A percentile compares a stretch with the other conserved stretches of the same genome.
phyloP scores from a whole-genome alignment of 1,140 invertebrate species.

The Triops cancriformis region DNA sequence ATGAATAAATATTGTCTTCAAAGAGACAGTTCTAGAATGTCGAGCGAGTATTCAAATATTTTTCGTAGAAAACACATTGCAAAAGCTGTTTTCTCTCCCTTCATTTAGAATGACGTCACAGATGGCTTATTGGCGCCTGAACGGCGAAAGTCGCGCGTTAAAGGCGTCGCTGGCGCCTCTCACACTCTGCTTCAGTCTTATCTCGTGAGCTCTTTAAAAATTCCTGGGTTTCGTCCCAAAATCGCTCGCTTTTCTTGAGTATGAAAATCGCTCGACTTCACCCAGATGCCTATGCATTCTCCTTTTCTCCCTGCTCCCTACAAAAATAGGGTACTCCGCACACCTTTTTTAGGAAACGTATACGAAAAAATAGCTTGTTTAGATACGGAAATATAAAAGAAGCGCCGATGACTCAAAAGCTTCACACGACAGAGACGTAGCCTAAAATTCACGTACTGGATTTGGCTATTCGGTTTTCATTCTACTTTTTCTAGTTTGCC shows the following conservation, averaged over 20 bases:
- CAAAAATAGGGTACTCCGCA: not conserved
- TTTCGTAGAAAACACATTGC: not conserved
- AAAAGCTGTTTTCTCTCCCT: not conserved
- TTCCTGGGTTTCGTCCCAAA: constrained; percentile 12
- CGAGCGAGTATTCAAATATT: too few species aligned
- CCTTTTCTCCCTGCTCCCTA: not conserved
- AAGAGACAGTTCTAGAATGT: too few species aligned
- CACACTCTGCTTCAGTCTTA: not conserved
- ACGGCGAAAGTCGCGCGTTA: not conserved
- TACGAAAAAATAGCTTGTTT: too few species aligned
- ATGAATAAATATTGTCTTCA: too few species aligned
- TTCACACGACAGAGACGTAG: too few species aligned
- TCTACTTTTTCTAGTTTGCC: too few species aligned
- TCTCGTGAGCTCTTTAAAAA: constrained; percentile 11
- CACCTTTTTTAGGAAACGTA: too few species aligned
- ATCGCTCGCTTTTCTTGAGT: not conserved
- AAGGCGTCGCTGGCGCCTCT: constrained; percentile 2
- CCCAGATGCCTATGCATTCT: not conserved
- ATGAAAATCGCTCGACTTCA: not conserved
- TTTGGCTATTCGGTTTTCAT: too few species aligned
- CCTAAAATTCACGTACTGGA: too few species aligned
- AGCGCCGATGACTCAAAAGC: too few species aligned
- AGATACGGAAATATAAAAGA: too few species aligned
- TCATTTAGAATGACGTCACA: not conserved
- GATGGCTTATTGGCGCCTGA: not conserved